A percentile compares a stretch with the other conserved stretches of the same genome.
Conservation (phyloP, 2,113 vertebrate genomes). For the Oncorhynchus masou region DNA sequence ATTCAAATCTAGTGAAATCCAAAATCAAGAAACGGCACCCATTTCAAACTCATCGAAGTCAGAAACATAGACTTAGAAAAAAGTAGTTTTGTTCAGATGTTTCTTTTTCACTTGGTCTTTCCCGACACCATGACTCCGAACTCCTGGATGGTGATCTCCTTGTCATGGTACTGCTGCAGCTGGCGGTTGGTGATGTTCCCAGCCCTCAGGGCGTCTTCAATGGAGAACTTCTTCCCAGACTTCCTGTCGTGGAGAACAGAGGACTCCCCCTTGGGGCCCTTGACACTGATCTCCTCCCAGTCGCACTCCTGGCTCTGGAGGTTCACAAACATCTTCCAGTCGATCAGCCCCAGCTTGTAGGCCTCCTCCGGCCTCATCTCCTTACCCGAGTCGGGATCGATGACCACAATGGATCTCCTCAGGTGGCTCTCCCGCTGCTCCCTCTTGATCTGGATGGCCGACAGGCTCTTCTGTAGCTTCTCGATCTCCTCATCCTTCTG, state of each 20-base stretch:
- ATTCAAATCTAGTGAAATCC: neutral
- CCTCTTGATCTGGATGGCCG: slow-evolving; percentile 82
- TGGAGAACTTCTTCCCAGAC: slow-evolving; percentile 91
- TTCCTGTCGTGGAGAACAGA: slow-evolving; percentile 92
- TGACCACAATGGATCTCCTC: slow-evolving; percentile 91
- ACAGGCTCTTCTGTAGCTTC: slow-evolving; percentile 85
- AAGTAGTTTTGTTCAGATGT: neutral
- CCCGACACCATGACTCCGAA: slow-evolving; percentile 90
- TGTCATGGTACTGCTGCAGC: slow-evolving; percentile 88
- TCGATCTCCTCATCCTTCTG: slow-evolving; percentile 90
- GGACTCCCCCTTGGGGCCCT: slow-evolving; percentile 88
- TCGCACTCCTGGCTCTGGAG: slow-evolving; percentile 95
- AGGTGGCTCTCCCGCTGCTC: slow-evolving; percentile 95
- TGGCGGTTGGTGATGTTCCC: slow-evolving; percentile 83
- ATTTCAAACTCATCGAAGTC: neutral
- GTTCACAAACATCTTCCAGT: slow-evolving; percentile 96
- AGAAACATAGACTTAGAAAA: neutral
- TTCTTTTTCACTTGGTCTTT: slow-evolving; percentile 46
- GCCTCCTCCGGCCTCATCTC: slow-evolving; percentile 96
- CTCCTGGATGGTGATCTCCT: slow-evolving; percentile 95
- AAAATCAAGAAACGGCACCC: neutral
- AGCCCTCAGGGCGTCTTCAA: slow-evolving; percentile 85
- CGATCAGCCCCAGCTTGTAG: slow-evolving; percentile 87
- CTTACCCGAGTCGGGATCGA: slow-evolving; percentile 90
- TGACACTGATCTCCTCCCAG: slow-evolving; percentile 95